Evolutionary conservation across 1,140 invertebrate species (phyloP).

Genomic region (Pinna nobilis): DNA sequence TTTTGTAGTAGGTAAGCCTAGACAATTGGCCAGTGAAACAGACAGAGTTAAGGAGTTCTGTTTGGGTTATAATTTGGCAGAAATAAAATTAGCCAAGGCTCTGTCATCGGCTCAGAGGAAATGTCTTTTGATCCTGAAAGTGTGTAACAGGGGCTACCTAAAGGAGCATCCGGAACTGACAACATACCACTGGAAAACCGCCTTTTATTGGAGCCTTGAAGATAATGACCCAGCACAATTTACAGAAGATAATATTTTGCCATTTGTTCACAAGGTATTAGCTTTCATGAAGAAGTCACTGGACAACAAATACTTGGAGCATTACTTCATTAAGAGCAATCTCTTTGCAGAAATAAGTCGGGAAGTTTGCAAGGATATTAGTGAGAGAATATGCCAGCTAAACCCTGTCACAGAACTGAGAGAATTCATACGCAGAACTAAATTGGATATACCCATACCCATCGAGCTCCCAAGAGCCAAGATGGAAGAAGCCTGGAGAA

Average conservation of each 20-base stretch:
- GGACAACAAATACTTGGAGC: neutral
- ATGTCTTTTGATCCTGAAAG: slow-evolving; percentile 9
- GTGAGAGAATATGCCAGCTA: neutral
- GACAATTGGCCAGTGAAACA: neutral
- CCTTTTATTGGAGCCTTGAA: slow-evolving; percentile 1
- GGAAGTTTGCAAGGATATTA: neutral
- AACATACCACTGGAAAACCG: slow-evolving; percentile 7
- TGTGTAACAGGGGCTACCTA: neutral
- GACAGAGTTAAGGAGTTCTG: slow-evolving; percentile 34
- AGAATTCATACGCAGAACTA: neutral
- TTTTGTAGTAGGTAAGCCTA: slow-evolving; percentile 34
- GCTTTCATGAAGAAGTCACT: neutral
- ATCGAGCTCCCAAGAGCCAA: neutral
- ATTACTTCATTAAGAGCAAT: slow-evolving; percentile 17
- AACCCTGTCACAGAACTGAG: neutral
- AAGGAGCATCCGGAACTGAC: neutral
- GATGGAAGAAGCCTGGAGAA: neutral
- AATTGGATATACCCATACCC: neutral
- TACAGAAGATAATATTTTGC: neutral
- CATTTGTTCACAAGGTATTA: neutral
- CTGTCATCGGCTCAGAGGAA: neutral
- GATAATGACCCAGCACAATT: neutral
- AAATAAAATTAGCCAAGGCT: slow-evolving; percentile 13
- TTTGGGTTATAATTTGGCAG: slow-evolving; percentile 19
- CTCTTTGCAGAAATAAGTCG: neutral